Conservation (phyloP, 2,113 vertebrate species). For the Choloepus hoffmanni region DNA sequence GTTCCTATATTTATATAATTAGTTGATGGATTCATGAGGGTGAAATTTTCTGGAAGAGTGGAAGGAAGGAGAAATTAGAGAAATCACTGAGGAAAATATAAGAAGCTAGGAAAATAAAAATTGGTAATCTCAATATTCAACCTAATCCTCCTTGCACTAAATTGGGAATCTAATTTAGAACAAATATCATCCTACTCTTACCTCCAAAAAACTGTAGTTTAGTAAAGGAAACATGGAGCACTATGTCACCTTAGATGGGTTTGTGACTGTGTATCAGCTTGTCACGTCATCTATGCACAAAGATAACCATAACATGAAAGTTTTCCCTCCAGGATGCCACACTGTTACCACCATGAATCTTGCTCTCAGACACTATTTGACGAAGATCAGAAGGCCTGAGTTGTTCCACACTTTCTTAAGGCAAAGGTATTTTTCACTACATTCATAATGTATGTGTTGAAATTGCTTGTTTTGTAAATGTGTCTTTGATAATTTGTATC, state of each 20-base stretch:
- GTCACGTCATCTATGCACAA: slow-evolving; percentile 21
- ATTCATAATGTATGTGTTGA: slow-evolving; percentile 9
- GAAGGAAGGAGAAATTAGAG: not conserved
- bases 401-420: slow-evolving; percentile 46
- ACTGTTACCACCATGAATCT: not conserved
- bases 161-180: slow-evolving; percentile 43
- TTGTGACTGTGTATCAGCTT: not conserved
- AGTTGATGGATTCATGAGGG: not conserved
- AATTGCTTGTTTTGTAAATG: slow-evolving; percentile 12
- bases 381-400: slow-evolving; percentile 28
- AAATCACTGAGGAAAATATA: not conserved
- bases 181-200: not conserved
- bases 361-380: not conserved
- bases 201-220: not conserved
- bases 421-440: not conserved
- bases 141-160: not conserved
- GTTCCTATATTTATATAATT: slow-evolving; percentile 30
- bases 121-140: not conserved
- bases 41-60: not conserved
- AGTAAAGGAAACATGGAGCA: not conserved
- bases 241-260: not conserved
- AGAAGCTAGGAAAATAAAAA: not conserved
- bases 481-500: slow-evolving; percentile 44
- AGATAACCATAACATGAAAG: slow-evolving; percentile 30
- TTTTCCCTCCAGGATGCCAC: slow-evolving; percentile 17